A percentile compares a stretch with the other conserved stretches of the same genome.
phyloP scores from a whole-genome alignment of 2,113 vertebrate species.

The Melozone crissalis region DNA sequence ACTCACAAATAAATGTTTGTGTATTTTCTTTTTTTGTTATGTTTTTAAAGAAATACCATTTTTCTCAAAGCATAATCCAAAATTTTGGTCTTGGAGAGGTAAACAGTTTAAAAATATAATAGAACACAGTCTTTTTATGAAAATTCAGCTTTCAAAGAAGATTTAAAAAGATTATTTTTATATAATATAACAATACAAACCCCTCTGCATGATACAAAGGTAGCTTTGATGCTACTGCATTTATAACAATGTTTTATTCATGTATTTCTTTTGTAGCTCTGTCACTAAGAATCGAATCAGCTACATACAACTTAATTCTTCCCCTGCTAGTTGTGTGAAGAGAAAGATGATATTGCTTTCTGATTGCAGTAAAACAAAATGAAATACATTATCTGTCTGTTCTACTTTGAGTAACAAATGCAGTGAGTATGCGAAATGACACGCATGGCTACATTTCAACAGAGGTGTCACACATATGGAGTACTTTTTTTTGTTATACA shows the following conservation, averaged over 20 bases:
- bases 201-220: background rate
- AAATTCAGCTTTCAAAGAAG: background rate
- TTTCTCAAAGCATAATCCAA: background rate
- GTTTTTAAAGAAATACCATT: background rate
- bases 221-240: background rate
- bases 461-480: background rate
- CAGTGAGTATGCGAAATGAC: background rate
- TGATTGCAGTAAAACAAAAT: constrained; percentile 13
- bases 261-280: constrained; percentile 13
- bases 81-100: background rate
- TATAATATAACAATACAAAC: background rate
- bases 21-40: background rate
- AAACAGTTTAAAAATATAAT: background rate
- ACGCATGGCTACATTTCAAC: background rate
- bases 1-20: background rate
- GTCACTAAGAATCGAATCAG: constrained; percentile 7
- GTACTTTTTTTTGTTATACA: background rate
- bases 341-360: background rate
- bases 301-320: background rate
- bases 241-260: constrained; percentile 47
- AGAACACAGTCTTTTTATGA: background rate
- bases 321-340: background rate
- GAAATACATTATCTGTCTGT: background rate
- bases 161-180: background rate
- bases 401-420: background rate